phyloP scores from a whole-genome alignment of 92 coral and sea anemone species.

The Epizoanthus illoricatus region DNA sequence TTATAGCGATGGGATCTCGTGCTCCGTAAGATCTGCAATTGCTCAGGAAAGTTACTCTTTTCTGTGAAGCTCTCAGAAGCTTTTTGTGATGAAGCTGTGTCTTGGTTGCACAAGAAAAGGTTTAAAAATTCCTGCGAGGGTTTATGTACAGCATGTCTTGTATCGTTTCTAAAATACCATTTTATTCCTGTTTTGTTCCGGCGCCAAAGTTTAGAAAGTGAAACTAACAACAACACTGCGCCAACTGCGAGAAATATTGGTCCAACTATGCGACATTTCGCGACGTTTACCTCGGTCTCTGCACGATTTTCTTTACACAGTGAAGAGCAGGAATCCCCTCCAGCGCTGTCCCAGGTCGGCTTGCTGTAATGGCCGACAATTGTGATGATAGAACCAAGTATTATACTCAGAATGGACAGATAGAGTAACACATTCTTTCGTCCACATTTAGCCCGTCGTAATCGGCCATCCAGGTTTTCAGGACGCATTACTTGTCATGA shows the following conservation, averaged over 20 bases:
- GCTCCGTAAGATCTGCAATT: too few species aligned
- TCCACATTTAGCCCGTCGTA: constrained; percentile 34
- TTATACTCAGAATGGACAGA: constrained; percentile 9
- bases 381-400: background rate
- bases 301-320: constrained; percentile 17
- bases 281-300: constrained; percentile 14
- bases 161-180: constrained; percentile 24
- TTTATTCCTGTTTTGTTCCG: constrained; percentile 24
- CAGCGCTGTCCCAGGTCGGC: constrained; percentile 11
- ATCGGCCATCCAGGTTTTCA: constrained; percentile 34
- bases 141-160: background rate
- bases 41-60: too few species aligned
- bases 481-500: background rate
- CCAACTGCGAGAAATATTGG: constrained; percentile 31
- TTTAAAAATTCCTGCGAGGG: constrained; percentile 4
- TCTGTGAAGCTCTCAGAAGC: too few species aligned
- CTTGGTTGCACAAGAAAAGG: constrained; percentile 1
- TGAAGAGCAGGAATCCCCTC: constrained; percentile 4
- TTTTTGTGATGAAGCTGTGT: too few species aligned
- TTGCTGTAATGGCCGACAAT: constrained; percentile 34
- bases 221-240: background rate
- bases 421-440: constrained; percentile 21
- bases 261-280: constrained; percentile 20
- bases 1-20: too few species aligned
- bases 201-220: constrained; percentile 10